Base-by-base conservation (phyloP, 2,797 vertebrate species). In the Calcarius lapponicus region DNA sequence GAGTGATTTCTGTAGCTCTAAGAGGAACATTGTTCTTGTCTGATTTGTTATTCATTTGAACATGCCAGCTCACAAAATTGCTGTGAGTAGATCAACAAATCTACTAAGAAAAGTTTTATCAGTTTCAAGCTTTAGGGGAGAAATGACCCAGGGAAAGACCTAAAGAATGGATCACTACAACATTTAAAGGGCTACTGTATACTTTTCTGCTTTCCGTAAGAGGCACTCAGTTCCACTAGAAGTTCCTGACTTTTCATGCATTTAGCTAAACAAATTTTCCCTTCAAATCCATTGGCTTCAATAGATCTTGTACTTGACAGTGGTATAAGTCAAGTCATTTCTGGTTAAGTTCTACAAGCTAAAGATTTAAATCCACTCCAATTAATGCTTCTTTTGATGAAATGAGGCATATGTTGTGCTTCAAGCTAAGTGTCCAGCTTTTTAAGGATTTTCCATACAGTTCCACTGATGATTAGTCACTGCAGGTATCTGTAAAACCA, bases 11-110 rank as follows among this genome's bases (percentile, higher is more conserved):
- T 93, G 36, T 73, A 95, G 81, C 43, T 94, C 71, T 57, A 31
- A 94, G 92, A 91, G 72, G 84, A 95, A 80, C 65, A 62, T 58
- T 75, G 42, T 50, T 80, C 79, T 95, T 90, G 20, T 91, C 42
- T 82, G 69, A 76, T 79, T 95, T 3, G 5, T 88, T 96, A 74
- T 50, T 94, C 87, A n/a, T 92, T 97, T 56, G 10, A 80, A 93
- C 54, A 73, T 82, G 64, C 17, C 82, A 80, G 21, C 17, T 84
- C 56, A 84, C 31, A 25, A 91, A 94, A 91, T 66, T 93, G 31
- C 62, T 93, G 20, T 25, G 53, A 64, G 13, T 73, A 89, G 72
- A 36, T 93, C 34, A 22, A 90, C 38, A 90, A 91, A 91, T n/a
- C 47, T 36, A 19, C 11, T 91, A 82, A 80, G n/a, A 71, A 13